Evolutionary conservation across 2,888 invertebrate species (phyloP).

Genomic region (Smittia aterrima): DNA sequence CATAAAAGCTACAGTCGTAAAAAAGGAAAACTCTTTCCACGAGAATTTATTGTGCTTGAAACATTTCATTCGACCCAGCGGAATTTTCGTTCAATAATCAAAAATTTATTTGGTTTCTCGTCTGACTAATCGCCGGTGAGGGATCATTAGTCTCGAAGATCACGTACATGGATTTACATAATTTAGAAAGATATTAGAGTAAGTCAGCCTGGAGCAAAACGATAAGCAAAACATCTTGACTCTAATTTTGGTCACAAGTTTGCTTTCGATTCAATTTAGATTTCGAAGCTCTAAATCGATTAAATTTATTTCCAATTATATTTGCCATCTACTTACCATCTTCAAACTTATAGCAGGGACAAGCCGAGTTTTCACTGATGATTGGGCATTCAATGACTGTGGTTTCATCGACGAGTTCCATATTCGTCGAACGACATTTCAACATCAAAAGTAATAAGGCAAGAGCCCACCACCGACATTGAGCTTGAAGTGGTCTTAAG

Average conservation of each 20-base stretch:
- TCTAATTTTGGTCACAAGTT: no score
- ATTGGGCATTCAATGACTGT: constrained; percentile 65
- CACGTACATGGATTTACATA: not conserved
- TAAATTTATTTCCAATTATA: not conserved
- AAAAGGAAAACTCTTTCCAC: not conserved
- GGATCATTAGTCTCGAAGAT: no score
- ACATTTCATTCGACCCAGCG: not conserved
- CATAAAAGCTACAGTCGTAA: not conserved
- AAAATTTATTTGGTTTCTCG: not conserved
- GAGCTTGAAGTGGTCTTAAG: constrained; percentile 20
- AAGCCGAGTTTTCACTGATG: constrained; percentile 73
- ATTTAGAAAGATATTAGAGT: not conserved
- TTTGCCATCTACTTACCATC: constrained; percentile 63
- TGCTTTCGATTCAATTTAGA: no score
- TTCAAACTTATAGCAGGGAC: constrained; percentile 90
- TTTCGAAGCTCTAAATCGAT: no score
- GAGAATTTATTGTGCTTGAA: constrained; percentile 2
- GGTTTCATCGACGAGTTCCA: constrained; percentile 16
- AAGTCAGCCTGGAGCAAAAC: not conserved
- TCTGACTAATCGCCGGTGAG: not conserved
- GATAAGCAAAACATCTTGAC: not conserved
- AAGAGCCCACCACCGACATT: constrained; percentile 10
- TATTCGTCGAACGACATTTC: not conserved
- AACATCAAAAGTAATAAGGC: constrained; percentile 2
- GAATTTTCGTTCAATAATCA: constrained; percentile 6